Base-by-base conservation (phyloP, 2,888 invertebrate genomes). In the Cheiracanthium punctorium region DNA sequence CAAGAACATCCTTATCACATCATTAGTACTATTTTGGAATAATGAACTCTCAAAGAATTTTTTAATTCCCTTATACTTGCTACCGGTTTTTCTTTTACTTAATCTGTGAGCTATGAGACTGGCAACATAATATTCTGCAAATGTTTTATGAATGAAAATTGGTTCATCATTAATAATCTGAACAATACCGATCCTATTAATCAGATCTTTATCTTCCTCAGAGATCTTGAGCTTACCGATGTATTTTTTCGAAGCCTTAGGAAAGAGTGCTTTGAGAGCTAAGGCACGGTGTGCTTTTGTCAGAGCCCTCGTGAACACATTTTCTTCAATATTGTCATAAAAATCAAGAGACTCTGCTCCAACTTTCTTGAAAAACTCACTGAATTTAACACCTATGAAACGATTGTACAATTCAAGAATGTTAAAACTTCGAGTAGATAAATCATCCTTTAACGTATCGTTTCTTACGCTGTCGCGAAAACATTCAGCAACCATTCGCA, bases 101-200 rank as follows among this genome's bases (percentile, higher is more conserved):
- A 71, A 71, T 14, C 17, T 71, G 4, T 71, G 2, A 30, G 20
- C 71, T 10, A 71, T 4, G 12, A 71, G 33, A 33, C 20, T n/a
- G 43, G 71, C 71, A 75, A 75, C 24, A 75, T 71, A 75, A 75
- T 75, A 75, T 24, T 75, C 76, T 20, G 76, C 76, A 75, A 75
- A 75, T 20, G 76, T 58, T 14, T 29, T 1, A 29, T 75, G 76
- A 4, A 28, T 24, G 29, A 75, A 75, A 24, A 33, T 43, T 41
- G 33, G 5, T n/a, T 20, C 24, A 4, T 71, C 37, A 33, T 71
- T 71, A 71, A 41, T 32, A 4, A 8, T 10, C 71, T 71, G 71
- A 4, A 20, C 20, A 41, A 71, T 71, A 5, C 71, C 71, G 33
- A 71, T 20, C 17, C 7, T 4, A 8, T 71, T 71, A 8, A 71